Percentiles rank a stretch among this genome's conserved stretches.
Evolutionary conservation across 1,140 invertebrate species (phyloP).

Genomic region (Batillaria attramentaria): DNA sequence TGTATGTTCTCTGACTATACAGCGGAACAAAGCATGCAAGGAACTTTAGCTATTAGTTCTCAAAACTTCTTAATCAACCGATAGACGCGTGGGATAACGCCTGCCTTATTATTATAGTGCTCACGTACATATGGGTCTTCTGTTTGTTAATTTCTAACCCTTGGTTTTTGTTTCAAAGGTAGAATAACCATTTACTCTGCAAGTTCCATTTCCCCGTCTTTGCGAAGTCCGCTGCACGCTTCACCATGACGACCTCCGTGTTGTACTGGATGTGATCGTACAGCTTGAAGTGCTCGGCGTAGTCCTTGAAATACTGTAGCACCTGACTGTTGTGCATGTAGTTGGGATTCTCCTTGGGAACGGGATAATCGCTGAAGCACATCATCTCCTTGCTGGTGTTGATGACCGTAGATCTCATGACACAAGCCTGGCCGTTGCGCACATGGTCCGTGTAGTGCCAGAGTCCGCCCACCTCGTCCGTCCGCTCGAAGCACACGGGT

Average conservation of each 20-base stretch:
- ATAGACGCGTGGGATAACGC: no score
- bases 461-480: conserved; percentile 63
- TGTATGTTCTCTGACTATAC: no score
- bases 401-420: conserved; percentile 64
- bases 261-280: conserved; percentile 59
- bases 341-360: conserved; percentile 70
- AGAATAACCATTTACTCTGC: background rate
- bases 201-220: conserved; percentile 39
- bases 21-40: no score
- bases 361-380: conserved; percentile 74
- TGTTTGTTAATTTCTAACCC: background rate
- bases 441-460: conserved; percentile 58
- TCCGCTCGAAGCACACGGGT: conserved; percentile 69
- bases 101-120: no score
- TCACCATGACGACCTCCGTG: conserved; percentile 47
- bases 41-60: no score
- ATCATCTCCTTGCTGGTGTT: conserved; percentile 75
- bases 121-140: no score
- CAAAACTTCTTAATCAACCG: no score
- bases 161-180: no score
- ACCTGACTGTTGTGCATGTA: conserved; percentile 74
- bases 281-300: conserved; percentile 71
- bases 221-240: conserved; percentile 29
- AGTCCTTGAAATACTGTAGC: conserved; percentile 70
- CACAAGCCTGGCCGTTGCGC: conserved; percentile 57